Evolutionary conservation across 2,888 invertebrate species (phyloP), one percentile per base, ranked within the genome.

Genomic region (Andrena minutula): DNA sequence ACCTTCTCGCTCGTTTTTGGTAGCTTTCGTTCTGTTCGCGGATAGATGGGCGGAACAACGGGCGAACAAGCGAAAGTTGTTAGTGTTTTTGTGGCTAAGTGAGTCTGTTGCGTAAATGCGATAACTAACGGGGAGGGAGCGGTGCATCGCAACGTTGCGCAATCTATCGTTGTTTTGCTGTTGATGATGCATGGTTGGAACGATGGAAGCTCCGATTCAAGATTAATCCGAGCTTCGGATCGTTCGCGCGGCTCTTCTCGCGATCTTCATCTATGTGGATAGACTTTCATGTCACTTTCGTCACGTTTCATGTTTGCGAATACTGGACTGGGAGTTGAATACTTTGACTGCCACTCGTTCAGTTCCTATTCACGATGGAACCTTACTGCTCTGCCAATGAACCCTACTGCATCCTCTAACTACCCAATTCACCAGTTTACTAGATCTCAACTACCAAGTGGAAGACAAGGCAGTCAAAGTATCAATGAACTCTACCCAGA

Each of bases 21-120:
- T 88, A 88, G 88, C 78, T 86, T 88, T 80, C 66, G 86, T 85
- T 87, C 79, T 83, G 82, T 88, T 88, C 85, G 77, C 70, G 88
- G 82, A 84, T 78, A 71, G 88, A 88, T 89, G 89, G 89, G 87
- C 89, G 89, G 89, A 89, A 89, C 89, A 87, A 88, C 84, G 82
- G 83, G 83, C 82, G 82, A 84, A 75, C 72, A 56, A 73, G 60
- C 71, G 53, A 78, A 71, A 71, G 75, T 81, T 68, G 23, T 56
- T 23, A 4, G 64, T 58, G 68, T 71, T 75, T 61, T 78, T 79
- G 82, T 68, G 61, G 68, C 53, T 81, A 63, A 81, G 70, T 71
- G 64, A 82, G 70, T 75, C 60, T 69, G 69, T 56, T 75, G 79
- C 81, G 74, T 47, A 70, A 41, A 47, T 60, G 47, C 41, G 16